Base-by-base conservation (phyloP, 2,888 invertebrate genomes). In the Gisinianus flammeolus region DNA sequence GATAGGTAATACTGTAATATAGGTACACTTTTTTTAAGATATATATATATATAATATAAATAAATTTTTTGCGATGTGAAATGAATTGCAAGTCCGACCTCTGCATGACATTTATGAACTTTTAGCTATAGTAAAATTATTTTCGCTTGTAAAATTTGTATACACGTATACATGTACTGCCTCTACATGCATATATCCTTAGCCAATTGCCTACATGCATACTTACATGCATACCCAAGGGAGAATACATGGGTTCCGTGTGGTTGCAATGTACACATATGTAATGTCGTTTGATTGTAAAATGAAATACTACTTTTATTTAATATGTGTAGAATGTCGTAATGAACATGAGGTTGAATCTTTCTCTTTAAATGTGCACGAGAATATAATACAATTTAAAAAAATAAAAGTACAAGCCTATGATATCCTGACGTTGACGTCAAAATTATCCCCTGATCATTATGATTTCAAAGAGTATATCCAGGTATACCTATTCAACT, bases 31-130 rank as follows among this genome's bases (percentile, higher is more conserved):
- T n/a, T n/a, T n/a, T n/a, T n/a, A n/a, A n/a, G n/a, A n/a, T n/a
- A n/a, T n/a, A n/a, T n/a, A n/a, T n/a, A n/a, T n/a, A n/a, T n/a
- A n/a, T n/a, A n/a, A n/a, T n/a, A n/a, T n/a, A n/a, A n/a, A n/a
- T n/a, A n/a, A n/a, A n/a, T n/a, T n/a, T n/a, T n/a, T 22, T 62
- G n/a, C 68, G n/a, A 35, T 44, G 26, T 68, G 54, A n/a, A n/a
- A 54, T 54, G 54, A 16, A 54, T 22, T 68, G 28, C 66, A 12
- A 31, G 22, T 35, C 73, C 73, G 73, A 74, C 74, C 74, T 74
- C 74, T 64, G 67, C 66, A 74, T 74, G 74, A 74, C 74, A 74
- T 74, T 74, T 74, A 74, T 74, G 64, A 74, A 74, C 74, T 74
- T 52, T 67, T 74, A 67, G 74, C 74, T 58, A 26, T 58, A 58